Evolutionary conservation across 2,888 invertebrate genomes (phyloP).

Genomic region (Gisinianus flammeolus): DNA sequence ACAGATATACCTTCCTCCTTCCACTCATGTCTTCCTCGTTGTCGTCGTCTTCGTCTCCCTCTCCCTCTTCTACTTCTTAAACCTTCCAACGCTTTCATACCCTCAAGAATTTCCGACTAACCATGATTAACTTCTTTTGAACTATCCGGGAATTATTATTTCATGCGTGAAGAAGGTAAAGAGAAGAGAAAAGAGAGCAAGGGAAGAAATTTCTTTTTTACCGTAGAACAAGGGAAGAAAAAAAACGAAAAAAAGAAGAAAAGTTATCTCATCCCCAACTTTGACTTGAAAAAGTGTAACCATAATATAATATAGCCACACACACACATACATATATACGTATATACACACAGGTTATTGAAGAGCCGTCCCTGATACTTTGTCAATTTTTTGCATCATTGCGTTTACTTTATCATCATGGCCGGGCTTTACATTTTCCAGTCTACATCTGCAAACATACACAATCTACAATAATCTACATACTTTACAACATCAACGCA

Average conservation of each 20-base stretch:
- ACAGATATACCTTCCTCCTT: neutral
- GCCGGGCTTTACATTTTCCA: no score
- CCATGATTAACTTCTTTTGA: conserved; percentile 33
- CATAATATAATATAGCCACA: no score
- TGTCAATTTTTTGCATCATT: no score
- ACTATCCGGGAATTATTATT: conserved; percentile 26
- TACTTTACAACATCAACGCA: no score
- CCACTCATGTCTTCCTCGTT: neutral
- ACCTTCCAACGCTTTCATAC: neutral
- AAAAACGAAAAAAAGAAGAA: neutral
- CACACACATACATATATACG: neutral
- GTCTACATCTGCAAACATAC: no score
- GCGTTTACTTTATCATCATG: no score
- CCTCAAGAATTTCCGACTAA: no score
- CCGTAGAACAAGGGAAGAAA: neutral
- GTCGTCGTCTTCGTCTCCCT: conserved; percentile 2
- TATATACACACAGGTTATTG: neutral
- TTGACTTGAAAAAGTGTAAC: no score
- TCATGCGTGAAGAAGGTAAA: conserved; percentile 16
- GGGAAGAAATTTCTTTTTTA: neutral
- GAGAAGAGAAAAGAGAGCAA: neutral
- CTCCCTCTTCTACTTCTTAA: conserved; percentile 9
- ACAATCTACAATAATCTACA: no score
- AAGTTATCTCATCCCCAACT: no score
- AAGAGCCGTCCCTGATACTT: no score